phyloP scores from a whole-genome alignment of 2,113 vertebrate species.

The Aythya baeri region DNA sequence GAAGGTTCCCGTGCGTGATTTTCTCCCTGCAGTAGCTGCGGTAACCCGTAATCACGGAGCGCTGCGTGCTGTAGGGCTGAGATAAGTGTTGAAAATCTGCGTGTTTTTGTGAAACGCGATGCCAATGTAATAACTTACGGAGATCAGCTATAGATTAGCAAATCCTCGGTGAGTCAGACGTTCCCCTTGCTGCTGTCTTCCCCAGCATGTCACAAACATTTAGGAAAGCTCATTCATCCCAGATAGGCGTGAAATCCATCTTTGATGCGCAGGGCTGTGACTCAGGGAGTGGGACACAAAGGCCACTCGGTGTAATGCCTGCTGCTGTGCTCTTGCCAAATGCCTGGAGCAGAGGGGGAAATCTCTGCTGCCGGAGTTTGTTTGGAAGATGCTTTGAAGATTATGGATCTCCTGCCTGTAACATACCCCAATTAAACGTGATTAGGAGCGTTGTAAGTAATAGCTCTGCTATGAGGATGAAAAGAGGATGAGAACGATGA shows the following conservation, averaged over 20 bases:
- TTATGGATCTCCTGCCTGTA: slow-evolving; percentile 45
- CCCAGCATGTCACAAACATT: slow-evolving; percentile 27
- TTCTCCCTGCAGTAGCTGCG: slow-evolving; percentile 12
- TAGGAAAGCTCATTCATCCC: slow-evolving; percentile 53
- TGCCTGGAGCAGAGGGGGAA: slow-evolving; percentile 14
- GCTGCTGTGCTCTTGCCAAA: slow-evolving; percentile 31
- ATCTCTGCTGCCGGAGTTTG: slow-evolving; percentile 31
- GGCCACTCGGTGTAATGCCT: slow-evolving; percentile 27
- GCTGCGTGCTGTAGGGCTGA: slow-evolving; percentile 56
- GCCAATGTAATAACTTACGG: slow-evolving; percentile 38
- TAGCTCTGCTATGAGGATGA: slow-evolving; percentile 58
- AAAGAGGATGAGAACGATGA: slow-evolving; percentile 52
- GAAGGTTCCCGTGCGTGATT: neutral
- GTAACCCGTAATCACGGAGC: neutral
- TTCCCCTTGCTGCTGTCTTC: slow-evolving; percentile 20
- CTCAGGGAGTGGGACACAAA: slow-evolving; percentile 55
- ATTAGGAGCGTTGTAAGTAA: slow-evolving; percentile 51
- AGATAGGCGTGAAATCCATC: slow-evolving; percentile 61
- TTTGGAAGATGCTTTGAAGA: slow-evolving; percentile 57
- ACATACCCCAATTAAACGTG: slow-evolving; percentile 49
- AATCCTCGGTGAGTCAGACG: slow-evolving; percentile 45
- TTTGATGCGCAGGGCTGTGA: slow-evolving; percentile 57
- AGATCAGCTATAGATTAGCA: slow-evolving; percentile 51
- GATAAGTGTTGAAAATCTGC: slow-evolving; percentile 58
- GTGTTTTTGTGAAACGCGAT: slow-evolving; percentile 27